These are phyloP conservation scores for Mimachlamys varia DNA, from an alignment of 2,888 invertebrate species.

Conservation along the genomic window DNA sequence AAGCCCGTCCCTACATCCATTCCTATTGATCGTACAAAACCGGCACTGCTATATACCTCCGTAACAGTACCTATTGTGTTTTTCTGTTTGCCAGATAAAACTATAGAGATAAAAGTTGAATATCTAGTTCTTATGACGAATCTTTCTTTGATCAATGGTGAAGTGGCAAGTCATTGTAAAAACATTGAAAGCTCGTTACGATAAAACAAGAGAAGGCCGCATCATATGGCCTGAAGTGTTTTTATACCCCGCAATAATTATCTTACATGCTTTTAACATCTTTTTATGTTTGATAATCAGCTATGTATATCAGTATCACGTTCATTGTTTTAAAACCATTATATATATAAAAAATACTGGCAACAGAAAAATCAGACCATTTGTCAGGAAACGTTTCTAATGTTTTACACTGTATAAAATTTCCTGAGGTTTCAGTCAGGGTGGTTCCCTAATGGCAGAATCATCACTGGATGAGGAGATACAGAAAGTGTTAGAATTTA, in stretches of 20 bases:
- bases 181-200: background rate
- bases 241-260: background rate
- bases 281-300: background rate
- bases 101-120: background rate
- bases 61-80: background rate
- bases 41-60: background rate
- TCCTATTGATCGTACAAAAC: background rate
- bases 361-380: background rate
- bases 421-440: background rate
- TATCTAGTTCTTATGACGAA: background rate
- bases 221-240: background rate
- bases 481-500: background rate
- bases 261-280: background rate
- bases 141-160: background rate
- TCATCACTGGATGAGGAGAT: background rate
- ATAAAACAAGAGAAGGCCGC: background rate
- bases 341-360: background rate
- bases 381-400: background rate
- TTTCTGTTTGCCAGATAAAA: background rate
- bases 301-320: background rate
- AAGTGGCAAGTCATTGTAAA: background rate
- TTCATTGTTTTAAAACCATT: too few species aligned
- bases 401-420: background rate
- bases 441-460: background rate
- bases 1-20: background rate